Percentiles rank a stretch among this genome's conserved stretches.
Evolutionary conservation across 2,797 vertebrate species (phyloP).

Genomic region (Crocidura indochinensis): DNA sequence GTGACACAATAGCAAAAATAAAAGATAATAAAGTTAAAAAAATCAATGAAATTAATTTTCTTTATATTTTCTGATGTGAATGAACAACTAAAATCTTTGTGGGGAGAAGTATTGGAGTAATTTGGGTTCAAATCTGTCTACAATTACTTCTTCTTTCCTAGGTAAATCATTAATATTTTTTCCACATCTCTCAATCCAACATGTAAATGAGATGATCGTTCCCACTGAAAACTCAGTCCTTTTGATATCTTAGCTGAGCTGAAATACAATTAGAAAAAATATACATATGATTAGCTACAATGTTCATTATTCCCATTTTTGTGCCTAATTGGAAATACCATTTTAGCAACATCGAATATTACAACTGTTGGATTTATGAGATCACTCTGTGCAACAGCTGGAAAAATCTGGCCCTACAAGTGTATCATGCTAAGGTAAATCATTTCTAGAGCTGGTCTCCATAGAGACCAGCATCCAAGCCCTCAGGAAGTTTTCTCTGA

Average conservation of each 20-base stretch:
- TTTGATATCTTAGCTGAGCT: not conserved
- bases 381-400: not conserved
- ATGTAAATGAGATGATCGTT: not conserved
- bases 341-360: not conserved
- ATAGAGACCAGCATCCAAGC: conserved; percentile 38
- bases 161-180: not conserved
- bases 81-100: not conserved
- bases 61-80: not conserved
- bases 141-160: not conserved
- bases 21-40: no score
- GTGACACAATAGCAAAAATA: no score
- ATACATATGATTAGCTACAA: not conserved
- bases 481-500: not conserved
- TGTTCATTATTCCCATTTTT: conserved; percentile 1
- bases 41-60: not conserved
- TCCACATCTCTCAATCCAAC: not conserved
- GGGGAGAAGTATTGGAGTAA: not conserved
- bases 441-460: conserved; percentile 30
- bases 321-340: conserved; percentile 13
- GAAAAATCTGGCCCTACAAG: conserved; percentile 37
- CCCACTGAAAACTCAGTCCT: not conserved
- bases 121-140: not conserved
- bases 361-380: conserved; percentile 19
- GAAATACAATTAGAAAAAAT: not conserved
- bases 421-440: not conserved